Evolutionary conservation across 1,140 invertebrate species (phyloP).

Genomic region (Sminthurinus signatus): DNA sequence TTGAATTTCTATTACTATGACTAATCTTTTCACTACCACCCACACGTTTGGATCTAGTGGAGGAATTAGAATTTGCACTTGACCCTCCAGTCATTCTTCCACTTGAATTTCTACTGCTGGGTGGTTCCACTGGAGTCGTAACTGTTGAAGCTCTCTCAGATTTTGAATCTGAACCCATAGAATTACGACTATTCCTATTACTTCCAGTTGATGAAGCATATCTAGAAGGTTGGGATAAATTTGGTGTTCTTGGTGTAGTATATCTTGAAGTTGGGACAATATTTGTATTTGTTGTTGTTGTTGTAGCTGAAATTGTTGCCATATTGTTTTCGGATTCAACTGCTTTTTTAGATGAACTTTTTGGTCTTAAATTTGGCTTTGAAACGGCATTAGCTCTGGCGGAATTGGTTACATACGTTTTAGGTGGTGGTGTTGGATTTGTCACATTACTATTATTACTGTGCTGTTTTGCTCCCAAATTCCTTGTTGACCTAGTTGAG

Average conservation of each 20-base stretch:
- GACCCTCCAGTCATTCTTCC: neutral
- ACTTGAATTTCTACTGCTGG: neutral
- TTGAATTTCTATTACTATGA: neutral
- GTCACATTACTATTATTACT: neutral
- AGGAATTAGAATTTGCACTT: too few species aligned
- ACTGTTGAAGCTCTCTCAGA: neutral
- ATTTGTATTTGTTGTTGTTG: too few species aligned
- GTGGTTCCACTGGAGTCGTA: neutral
- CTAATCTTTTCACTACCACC: neutral
- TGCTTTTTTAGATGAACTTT: too few species aligned
- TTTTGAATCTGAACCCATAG: neutral
- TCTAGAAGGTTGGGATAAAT: slow-evolving; percentile 13
- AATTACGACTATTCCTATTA: neutral
- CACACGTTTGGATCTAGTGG: too few species aligned
- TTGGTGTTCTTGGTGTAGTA: slow-evolving; percentile 21
- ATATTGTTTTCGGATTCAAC: too few species aligned
- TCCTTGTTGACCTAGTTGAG: neutral
- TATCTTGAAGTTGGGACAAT: neutral
- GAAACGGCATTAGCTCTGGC: slow-evolving; percentile 36
- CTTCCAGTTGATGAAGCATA: slow-evolving; percentile 8
- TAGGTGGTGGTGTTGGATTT: slow-evolving; percentile 9
- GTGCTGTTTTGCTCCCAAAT: neutral
- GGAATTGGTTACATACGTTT: slow-evolving; percentile 33
- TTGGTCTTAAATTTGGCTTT: slow-evolving; percentile 28
- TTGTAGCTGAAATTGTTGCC: too few species aligned